These are phyloP conservation scores for Lepidotrigona ventralis DNA, from an alignment of 1,140 invertebrate genomes.

Conservation along the genomic window DNA sequence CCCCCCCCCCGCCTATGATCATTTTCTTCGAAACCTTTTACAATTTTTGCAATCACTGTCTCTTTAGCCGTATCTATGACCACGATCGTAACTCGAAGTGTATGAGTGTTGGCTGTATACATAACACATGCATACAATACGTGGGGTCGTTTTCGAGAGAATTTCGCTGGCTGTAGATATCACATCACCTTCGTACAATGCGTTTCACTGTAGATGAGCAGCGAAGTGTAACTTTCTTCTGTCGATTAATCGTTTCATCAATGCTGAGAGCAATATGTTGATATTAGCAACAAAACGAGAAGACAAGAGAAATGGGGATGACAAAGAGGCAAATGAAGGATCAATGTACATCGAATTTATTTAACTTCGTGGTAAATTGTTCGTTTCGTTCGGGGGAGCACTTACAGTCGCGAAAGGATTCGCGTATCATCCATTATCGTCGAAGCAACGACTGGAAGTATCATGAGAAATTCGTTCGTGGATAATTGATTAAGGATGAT, in stretches of 20 bases:
- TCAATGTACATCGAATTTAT: conserved; percentile 22
- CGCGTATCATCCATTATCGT: not conserved
- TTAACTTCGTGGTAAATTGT: conserved; percentile 10
- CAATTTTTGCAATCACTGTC: conserved; percentile 49
- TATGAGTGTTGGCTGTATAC: not conserved
- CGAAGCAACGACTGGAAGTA: not conserved
- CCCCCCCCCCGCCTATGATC: too few relatives aligned
- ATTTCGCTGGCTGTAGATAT: not conserved
- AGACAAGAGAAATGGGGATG: not conserved
- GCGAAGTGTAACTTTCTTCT: conserved; percentile 1
- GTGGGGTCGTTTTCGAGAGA: conserved; percentile 3
- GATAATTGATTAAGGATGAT: not conserved
- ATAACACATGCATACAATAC: not conserved
- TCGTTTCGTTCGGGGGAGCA: conserved; percentile 5
- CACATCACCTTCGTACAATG: not conserved
- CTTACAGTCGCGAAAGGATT: conserved; percentile 5
- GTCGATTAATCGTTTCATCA: not conserved
- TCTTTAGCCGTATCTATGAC: conserved; percentile 5
- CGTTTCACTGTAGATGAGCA: not conserved
- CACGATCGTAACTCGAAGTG: conserved; percentile 6
- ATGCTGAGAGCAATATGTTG: conserved; percentile 10
- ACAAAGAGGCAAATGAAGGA: not conserved
- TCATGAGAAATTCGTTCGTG: not conserved
- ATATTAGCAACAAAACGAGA: not conserved
- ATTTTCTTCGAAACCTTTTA: conserved; percentile 44